Evolutionary conservation across 2,797 vertebrate species (phyloP), one percentile per base, ranked within the genome.

Genomic region (Cryptoprocta ferox): DNA sequence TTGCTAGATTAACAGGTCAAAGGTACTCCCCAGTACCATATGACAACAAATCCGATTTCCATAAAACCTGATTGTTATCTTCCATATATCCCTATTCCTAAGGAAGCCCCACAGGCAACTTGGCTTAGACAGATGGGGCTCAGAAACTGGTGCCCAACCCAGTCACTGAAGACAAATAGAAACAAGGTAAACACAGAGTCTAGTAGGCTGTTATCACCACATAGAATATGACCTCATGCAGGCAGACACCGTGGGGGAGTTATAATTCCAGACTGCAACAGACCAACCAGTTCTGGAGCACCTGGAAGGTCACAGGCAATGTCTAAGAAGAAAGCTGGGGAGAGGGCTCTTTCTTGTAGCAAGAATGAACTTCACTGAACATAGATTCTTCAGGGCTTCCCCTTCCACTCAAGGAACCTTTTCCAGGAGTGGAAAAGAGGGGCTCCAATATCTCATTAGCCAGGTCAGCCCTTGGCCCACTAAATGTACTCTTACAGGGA

Each of bases 201-300:
- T 32, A 89, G 70, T 32, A 97, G 97, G 97, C 96, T 53, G 35
- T 59, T 92, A 97, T 83, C 96, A 11, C 86, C 94, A 42, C 30
- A 94, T 59, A 97, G 97, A 98, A 96, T 50, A 4, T 85, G 73
- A 93, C 63, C 96, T 96, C 97, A 97, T 94, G 98, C 98, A 98
- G 98, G 99, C 98, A 99, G 97, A 98, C 97, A 96, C 96, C 98
- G 98, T 98, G 97, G 94, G 97, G 98, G 98, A 98, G 98, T 98
- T 98, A 98, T 98, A 99, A 98, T 98, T 96, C 98, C 98, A 99
- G 98, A 98, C 98, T 97, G 96, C 0, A 71, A 98, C 98, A 99
- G 98, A 99, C 98, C 99, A 98, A 98, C 93, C 99, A 99, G 98
- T 97, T 98, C 97, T 42, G 39, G 96, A 97, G 87, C 97, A 98